A percentile compares a stretch with the other conserved stretches of the same genome.
These are phyloP conservation scores for Diglossa brunneiventris DNA, from an alignment of 2,113 vertebrate species.

Conservation along the genomic window DNA sequence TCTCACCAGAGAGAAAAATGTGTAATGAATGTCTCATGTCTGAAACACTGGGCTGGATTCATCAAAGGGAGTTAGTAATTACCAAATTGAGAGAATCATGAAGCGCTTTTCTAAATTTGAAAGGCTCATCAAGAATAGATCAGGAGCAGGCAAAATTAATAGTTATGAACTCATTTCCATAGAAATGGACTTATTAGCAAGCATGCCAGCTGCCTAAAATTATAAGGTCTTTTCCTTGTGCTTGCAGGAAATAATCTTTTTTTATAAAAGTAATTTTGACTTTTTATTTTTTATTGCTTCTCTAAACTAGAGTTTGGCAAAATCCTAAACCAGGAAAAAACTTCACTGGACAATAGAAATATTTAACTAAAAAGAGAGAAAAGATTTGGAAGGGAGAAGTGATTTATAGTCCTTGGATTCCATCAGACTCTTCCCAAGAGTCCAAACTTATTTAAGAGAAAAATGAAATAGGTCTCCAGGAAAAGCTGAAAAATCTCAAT, in stretches of 20 bases:
- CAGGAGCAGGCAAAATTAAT: slow-evolving; percentile 69
- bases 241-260: slow-evolving; percentile 62
- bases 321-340: neutral
- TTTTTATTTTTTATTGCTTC: slow-evolving; percentile 23
- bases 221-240: slow-evolving; percentile 59
- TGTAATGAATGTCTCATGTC: slow-evolving; percentile 50
- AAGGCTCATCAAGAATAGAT: slow-evolving; percentile 73
- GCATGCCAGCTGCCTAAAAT: slow-evolving; percentile 56
- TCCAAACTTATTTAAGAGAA: slow-evolving; percentile 3
- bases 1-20: slow-evolving; percentile 48
- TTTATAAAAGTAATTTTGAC: slow-evolving; percentile 48
- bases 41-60: slow-evolving; percentile 58
- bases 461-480: neutral
- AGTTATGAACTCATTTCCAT: slow-evolving; percentile 70
- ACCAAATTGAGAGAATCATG: slow-evolving; percentile 66
- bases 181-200: slow-evolving; percentile 72
- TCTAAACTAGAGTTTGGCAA: slow-evolving; percentile 21
- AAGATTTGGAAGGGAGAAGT: neutral
- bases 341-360: neutral
- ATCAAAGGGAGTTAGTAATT: slow-evolving; percentile 67
- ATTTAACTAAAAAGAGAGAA: neutral
- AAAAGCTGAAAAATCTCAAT: neutral
- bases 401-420: neutral
- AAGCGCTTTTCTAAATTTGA: slow-evolving; percentile 70
- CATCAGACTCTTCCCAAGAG: neutral